Conservation (phyloP, 30 jellyfish, hydroid and myxozoan genomes). For the Clytia hemisphaerica region DNA sequence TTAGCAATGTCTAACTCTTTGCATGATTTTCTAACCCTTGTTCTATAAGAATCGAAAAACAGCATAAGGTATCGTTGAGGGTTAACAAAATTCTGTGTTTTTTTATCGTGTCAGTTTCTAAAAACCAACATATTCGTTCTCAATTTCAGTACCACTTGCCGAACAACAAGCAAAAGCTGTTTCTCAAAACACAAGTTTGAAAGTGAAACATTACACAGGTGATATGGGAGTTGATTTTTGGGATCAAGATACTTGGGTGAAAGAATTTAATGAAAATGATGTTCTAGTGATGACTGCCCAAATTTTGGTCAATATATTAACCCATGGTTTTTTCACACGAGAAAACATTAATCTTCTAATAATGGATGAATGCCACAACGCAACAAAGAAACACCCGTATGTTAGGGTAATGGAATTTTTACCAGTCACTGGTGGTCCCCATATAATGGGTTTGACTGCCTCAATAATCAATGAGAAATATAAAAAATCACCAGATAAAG, state of each 20-base stretch:
- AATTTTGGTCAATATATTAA: slow-evolving; percentile 49
- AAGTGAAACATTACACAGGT: slow-evolving; percentile 79
- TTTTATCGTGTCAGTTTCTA: neutral
- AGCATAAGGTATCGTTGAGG: neutral
- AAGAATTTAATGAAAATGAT: slow-evolving; percentile 51
- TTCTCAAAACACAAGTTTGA: slow-evolving; percentile 32
- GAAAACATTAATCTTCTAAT: slow-evolving; percentile 53
- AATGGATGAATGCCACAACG: slow-evolving; percentile 83
- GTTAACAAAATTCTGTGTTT: neutral
- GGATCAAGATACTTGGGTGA: slow-evolving; percentile 58
- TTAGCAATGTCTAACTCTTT: no score
- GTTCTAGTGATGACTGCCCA: slow-evolving; percentile 95
- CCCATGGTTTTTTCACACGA: slow-evolving; percentile 32
- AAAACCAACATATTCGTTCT: neutral
- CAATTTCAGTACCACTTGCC: slow-evolving; percentile 67
- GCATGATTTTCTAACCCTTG: no score
- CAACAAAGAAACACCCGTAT: slow-evolving; percentile 66
- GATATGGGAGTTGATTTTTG: slow-evolving; percentile 90
- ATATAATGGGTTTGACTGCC: slow-evolving; percentile 92
- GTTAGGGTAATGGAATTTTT: slow-evolving; percentile 41
- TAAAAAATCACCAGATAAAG: slow-evolving; percentile 4
- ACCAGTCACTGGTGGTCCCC: slow-evolving; percentile 24
- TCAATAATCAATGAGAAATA: slow-evolving; percentile 67
- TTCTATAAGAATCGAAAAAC: neutral
- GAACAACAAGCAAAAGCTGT: slow-evolving; percentile 77